phyloP scores from a whole-genome alignment of 1,140 invertebrate genomes.

The Latrodectus geometricus region DNA sequence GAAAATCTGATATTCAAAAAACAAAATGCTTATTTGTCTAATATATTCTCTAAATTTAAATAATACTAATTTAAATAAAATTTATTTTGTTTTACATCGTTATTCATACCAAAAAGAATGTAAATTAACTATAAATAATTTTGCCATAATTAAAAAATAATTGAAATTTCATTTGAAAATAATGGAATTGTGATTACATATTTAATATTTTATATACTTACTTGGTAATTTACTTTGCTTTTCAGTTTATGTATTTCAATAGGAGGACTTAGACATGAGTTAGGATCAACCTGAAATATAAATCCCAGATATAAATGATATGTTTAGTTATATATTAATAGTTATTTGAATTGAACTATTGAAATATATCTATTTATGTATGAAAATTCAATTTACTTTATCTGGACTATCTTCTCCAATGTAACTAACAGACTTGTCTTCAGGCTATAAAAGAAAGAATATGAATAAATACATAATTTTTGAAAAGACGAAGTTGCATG shows the following conservation, averaged over 20 bases:
- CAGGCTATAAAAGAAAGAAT: constrained; percentile 40
- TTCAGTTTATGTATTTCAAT: constrained; percentile 51
- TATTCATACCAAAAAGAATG: too few species aligned
- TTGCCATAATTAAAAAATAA: too few species aligned
- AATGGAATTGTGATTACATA: too few species aligned
- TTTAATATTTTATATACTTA: background rate
- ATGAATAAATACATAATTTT: too few species aligned
- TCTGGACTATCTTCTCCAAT: constrained; percentile 24
- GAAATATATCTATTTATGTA: background rate
- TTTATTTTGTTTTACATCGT: too few species aligned
- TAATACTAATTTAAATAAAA: too few species aligned
- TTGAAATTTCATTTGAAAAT: too few species aligned
- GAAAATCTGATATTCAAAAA: background rate
- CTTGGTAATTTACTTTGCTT: constrained; percentile 53
- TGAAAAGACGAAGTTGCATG: background rate
- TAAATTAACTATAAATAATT: too few species aligned
- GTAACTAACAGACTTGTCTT: constrained; percentile 53
- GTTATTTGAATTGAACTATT: constrained; percentile 54
- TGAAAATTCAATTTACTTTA: constrained; percentile 41
- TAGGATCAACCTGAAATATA: constrained; percentile 38
- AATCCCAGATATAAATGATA: constrained; percentile 9
- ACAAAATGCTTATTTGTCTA: background rate
- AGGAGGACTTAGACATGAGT: constrained; percentile 45
- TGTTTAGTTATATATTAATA: background rate
- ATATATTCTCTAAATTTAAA: too few species aligned